Conservation (phyloP, 2,797 vertebrate species). For the Sebastes vulpes region DNA sequence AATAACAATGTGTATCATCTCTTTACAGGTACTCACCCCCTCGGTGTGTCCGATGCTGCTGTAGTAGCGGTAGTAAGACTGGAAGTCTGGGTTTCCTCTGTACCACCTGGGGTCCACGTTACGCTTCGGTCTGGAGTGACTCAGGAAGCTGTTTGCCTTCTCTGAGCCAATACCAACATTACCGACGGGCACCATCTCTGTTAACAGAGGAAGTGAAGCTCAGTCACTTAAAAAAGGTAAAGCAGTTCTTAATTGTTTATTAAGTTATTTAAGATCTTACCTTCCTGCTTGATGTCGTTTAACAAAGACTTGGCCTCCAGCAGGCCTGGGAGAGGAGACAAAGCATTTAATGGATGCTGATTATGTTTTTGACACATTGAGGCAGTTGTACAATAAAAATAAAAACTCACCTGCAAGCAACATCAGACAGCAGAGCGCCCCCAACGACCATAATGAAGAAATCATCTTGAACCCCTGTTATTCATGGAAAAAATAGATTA, state of each 20-base stretch:
- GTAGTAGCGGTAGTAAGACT: constrained; percentile 89
- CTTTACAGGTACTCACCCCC: constrained; percentile 69
- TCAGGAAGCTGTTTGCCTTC: constrained; percentile 82
- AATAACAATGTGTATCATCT: neutral
- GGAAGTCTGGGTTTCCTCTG: constrained; percentile 85
- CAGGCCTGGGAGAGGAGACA: constrained; percentile 60
- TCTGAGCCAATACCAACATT: constrained; percentile 64
- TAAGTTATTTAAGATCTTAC: constrained; percentile 40
- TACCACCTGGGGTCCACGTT: constrained; percentile 84
- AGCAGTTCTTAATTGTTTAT: too few species aligned
- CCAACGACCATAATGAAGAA: constrained; percentile 59
- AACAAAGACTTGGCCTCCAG: constrained; percentile 83
- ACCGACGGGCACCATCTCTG: constrained; percentile 76
- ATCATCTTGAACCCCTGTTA: constrained; percentile 73
- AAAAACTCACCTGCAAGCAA: constrained; percentile 69
- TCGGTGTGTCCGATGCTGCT: constrained; percentile 89
- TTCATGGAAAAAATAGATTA: neutral
- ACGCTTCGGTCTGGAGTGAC: constrained; percentile 78
- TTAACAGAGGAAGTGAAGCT: neutral
- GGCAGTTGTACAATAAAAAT: too few species aligned
- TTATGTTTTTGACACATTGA: neutral
- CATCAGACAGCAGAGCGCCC: constrained; percentile 66
- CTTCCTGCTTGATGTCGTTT: constrained; percentile 75
- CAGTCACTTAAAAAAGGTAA: neutral
- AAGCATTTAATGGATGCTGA: neutral